Evolutionary conservation across 2,797 vertebrate genomes (phyloP), one percentile per base, ranked within the genome.

Genomic region (Vespertilio murinus): DNA sequence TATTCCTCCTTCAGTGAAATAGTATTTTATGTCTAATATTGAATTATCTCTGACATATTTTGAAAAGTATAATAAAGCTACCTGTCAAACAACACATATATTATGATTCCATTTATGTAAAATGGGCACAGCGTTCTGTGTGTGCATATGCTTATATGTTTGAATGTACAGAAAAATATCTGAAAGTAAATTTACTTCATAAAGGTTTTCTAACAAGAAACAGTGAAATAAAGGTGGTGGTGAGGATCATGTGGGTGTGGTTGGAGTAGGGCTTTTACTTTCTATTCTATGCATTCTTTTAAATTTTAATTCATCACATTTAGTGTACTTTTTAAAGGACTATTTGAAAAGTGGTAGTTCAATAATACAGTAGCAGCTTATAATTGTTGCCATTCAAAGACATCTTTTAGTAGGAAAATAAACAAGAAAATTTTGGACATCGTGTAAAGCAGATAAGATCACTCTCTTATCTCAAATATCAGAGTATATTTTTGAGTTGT

Each of bases 401-500:
- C 22, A 71, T 52, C 4, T 56, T 67, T 91, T 59, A 84, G n/a
- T 8, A 69, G 59, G 70, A 93, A 10, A 84, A 22, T 56, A 84
- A 88, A 74, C 49, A 82, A 73, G 28, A 52, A 56, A 42, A 13
- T 71, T 86, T 79, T 69, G 23, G 16, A 78, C 25, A 33, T 20
- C 47, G 11, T 6, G 2, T 38, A 40, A 65, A 45, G 28, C 25
- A 77, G 40, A 16, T 33, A 71, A 69, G 35, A 23, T 69, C 49
- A 40, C 10, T 90, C 4, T 33, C 28, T 35, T 78, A 47, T 75
- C 38, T 38, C 25, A 64, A 38, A 77, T 40, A 11, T 5, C 49
- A 82, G 7, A 12, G 9, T 90, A 89, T 87, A 54, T 78, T 87
- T 95, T 84, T 94, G 6, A 56, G n/a, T 69, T 78, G 38, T 75